A percentile compares a stretch with the other conserved stretches of the same genome.
phyloP scores from a whole-genome alignment of 2,113 vertebrate genomes.

The Actinemys pallida region DNA sequence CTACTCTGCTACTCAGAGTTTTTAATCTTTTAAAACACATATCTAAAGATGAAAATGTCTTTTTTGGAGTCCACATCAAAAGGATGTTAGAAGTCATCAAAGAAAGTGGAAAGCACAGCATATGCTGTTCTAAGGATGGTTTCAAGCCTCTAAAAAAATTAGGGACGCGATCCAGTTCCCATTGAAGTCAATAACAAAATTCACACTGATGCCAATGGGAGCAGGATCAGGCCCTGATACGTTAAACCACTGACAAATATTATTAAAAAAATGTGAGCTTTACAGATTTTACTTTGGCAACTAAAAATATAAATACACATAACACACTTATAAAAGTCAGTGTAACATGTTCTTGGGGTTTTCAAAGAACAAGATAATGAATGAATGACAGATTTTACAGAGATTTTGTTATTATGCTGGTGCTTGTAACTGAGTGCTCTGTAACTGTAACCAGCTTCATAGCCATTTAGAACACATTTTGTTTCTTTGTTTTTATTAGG shows the following conservation, averaged over 20 bases:
- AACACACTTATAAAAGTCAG: background rate
- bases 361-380: background rate
- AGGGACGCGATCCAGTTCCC: conserved; percentile 4
- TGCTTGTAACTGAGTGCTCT: background rate
- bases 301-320: conserved; percentile 9
- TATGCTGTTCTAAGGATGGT: conserved; percentile 46
- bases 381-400: background rate
- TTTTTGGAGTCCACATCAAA: conserved; percentile 83
- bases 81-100: conserved; percentile 84
- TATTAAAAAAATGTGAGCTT: background rate
- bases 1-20: conserved; percentile 45
- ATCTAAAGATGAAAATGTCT: conserved; percentile 80
- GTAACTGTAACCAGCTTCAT: conserved; percentile 10
- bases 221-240: background rate
- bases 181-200: conserved; percentile 43
- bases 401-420: background rate
- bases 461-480: background rate
- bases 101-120: conserved; percentile 69
- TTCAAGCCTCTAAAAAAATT: conserved; percentile 59
- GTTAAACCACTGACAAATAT: conserved; percentile 34
- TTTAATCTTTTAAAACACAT: conserved; percentile 85
- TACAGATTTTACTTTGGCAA: background rate
- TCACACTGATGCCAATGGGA: conserved; percentile 5
- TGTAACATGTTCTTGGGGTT: background rate
- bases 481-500: background rate